These are phyloP conservation scores for Pseudorhombus dupliciocellatus DNA, from an alignment of 2,113 vertebrate species.

Conservation along the genomic window DNA sequence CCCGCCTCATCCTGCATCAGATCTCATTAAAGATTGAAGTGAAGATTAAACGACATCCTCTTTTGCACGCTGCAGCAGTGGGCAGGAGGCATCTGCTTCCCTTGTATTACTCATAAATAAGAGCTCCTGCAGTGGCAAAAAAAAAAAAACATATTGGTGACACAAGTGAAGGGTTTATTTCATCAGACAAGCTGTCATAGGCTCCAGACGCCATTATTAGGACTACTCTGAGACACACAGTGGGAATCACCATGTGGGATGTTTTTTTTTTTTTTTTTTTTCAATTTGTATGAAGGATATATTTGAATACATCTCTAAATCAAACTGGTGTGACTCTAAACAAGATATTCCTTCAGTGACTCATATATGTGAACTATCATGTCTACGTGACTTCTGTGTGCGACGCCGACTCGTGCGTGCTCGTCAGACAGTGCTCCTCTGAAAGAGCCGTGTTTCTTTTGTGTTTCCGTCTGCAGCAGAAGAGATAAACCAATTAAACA, in stretches of 20 bases:
- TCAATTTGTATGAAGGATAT: conserved; percentile 13
- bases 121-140: conserved; percentile 58
- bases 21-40: conserved; percentile 79
- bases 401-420: conserved; percentile 18
- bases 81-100: conserved; percentile 62
- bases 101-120: conserved; percentile 65
- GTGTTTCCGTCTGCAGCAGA: conserved; percentile 44
- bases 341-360: not conserved
- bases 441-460: conserved; percentile 43
- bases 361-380: not conserved
- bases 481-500: conserved; percentile 70
- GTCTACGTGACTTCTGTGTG: conserved; percentile 24
- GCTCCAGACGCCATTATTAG: conserved; percentile 39
- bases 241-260: conserved; percentile 9
- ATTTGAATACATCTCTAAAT: conserved; percentile 14
- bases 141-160: conserved; percentile 55
- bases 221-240: conserved; percentile 16
- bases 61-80: conserved; percentile 42
- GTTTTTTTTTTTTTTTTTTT: no score
- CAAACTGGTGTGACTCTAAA: not conserved
- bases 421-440: conserved; percentile 35
- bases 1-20: conserved; percentile 65
- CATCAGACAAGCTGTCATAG: conserved; percentile 46
- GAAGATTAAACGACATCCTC: conserved; percentile 73
- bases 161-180: conserved; percentile 36